Evolutionary conservation across 2,888 invertebrate genomes (phyloP).

Genomic region (Plebejus melissa): DNA sequence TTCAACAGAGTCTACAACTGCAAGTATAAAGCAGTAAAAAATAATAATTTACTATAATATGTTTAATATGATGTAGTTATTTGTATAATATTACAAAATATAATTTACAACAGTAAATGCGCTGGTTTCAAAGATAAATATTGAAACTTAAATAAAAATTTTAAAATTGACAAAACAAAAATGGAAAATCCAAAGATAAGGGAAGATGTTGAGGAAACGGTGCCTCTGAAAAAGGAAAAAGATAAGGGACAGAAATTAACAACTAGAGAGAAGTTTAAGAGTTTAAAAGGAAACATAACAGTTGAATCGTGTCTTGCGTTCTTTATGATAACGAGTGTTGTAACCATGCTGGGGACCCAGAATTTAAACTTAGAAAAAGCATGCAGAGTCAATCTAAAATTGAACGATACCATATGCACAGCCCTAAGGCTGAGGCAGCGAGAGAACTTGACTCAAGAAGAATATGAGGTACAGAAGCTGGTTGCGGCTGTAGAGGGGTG

Average conservation of each 20-base stretch:
- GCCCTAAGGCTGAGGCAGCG: constrained; percentile 84
- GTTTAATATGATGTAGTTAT: background rate
- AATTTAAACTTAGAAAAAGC: constrained; percentile 92
- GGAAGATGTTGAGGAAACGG: background rate
- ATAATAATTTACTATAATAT: no score
- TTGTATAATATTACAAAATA: no score
- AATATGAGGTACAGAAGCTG: constrained; percentile 80
- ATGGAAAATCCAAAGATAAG: background rate
- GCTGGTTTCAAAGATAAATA: background rate
- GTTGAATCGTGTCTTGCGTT: constrained; percentile 83
- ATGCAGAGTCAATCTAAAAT: constrained; percentile 87
- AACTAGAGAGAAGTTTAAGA: constrained; percentile 65
- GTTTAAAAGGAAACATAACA: constrained; percentile 78
- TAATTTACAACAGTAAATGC: background rate
- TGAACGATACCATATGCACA: constrained; percentile 83
- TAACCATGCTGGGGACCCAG: constrained; percentile 87
- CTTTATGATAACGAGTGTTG: constrained; percentile 82
- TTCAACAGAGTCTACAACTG: background rate
- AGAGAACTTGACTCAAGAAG: constrained; percentile 81
- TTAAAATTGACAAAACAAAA: background rate
- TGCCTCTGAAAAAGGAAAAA: constrained; percentile 40
- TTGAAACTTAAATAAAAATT: background rate
- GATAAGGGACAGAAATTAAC: constrained; percentile 51
- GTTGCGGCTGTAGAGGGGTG: constrained; percentile 77
- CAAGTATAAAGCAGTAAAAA: background rate